phyloP scores from a whole-genome alignment of 1,140 invertebrate genomes.

The Bacillus rossius region DNA sequence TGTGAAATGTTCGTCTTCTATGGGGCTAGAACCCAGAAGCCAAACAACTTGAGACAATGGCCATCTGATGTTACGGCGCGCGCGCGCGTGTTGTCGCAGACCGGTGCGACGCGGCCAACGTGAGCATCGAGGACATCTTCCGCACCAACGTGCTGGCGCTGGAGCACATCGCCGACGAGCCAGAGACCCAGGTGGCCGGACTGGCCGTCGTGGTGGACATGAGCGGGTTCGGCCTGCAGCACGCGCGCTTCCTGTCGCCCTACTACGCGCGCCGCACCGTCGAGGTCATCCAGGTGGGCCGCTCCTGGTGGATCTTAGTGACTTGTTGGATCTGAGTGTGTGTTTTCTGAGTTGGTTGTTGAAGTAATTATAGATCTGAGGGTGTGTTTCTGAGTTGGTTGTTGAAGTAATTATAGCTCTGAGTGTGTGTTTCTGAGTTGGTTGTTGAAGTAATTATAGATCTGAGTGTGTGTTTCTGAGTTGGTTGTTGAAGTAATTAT shows the following conservation, averaged over 20 bases:
- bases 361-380: no score
- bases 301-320: neutral
- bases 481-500: no score
- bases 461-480: no score
- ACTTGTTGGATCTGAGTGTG: neutral
- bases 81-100: constrained; percentile 30
- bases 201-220: constrained; percentile 43
- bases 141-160: constrained; percentile 42
- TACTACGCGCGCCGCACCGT: constrained; percentile 42
- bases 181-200: constrained; percentile 43
- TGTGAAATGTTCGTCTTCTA: no score
- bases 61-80: no score
- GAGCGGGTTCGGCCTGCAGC: constrained; percentile 39
- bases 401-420: no score
- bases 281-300: constrained; percentile 35
- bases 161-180: constrained; percentile 42
- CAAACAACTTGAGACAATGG: no score
- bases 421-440: no score
- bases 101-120: constrained; percentile 39
- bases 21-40: no score
- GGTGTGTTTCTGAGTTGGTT: no score
- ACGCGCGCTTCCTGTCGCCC: constrained; percentile 44
- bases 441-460: no score
- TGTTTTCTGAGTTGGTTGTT: neutral
- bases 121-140: constrained; percentile 44